Base-by-base conservation (phyloP, 2,888 invertebrate genomes). In the Monochamus alternatus region DNA sequence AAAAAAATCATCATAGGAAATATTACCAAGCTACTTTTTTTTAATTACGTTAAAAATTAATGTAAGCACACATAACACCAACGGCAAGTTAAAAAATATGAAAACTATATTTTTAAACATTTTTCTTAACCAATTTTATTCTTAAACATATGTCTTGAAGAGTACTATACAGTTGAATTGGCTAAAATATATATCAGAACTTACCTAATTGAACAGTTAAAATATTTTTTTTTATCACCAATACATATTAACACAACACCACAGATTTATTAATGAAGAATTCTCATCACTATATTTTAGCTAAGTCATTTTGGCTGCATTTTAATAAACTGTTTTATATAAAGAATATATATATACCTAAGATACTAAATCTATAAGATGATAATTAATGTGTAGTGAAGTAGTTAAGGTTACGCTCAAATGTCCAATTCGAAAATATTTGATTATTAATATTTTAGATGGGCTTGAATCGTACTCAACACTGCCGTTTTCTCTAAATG, bases 401-500 rank as follows among this genome's bases (percentile, higher is more conserved):
- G 74, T 74, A 77, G 77, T 79, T 73, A 79, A 81, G 76, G 70
- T 79, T 84, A 81, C 79, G 86, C 86, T 86, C 85, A 86, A 85
- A 82, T 85, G 84, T 84, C 84, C 85, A 84, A 82, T 75, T 69
- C 81, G 78, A 78, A 77, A 74, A 70, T 76, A 74, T 76, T 73
- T 78, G 71, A 81, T 75, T 76, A 77, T 76, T 79, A 80, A 80
- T 80, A 81, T 83, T 82, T 82, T 81, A 84, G 84, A 82, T 84
- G 86, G 85, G 86, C 86, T 86, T 87, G 83, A 85, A 85, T 83
- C 85, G 84, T 85, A 86, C 85, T 86, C 82, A 87, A 87, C 87
- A 87, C 87, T 87, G 87, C 87, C 87, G 87, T 86, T 86, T 85
- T 86, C 85, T 85, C 84, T 83, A 84, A 83, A 85, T 84, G 83